These are phyloP conservation scores for Polyodon spathula DNA, from an alignment of 2,113 vertebrate species.

Conservation along the genomic window DNA sequence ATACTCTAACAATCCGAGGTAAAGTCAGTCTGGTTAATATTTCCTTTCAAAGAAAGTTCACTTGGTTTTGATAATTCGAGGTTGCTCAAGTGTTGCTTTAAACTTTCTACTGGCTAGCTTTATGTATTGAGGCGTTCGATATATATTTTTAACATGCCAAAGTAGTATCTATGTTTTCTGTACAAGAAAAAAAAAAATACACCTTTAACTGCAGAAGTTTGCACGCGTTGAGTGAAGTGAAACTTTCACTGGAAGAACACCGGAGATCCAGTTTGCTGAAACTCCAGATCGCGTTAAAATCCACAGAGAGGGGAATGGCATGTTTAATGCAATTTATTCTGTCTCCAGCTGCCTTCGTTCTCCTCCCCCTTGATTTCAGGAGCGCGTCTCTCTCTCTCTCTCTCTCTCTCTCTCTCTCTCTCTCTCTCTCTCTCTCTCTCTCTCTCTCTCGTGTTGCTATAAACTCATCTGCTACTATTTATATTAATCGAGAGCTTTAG, in stretches of 20 bases:
- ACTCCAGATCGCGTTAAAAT: slow-evolving; percentile 22
- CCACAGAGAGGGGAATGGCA: slow-evolving; percentile 27
- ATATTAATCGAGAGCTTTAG: slow-evolving; percentile 16
- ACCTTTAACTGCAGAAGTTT: neutral
- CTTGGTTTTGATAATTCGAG: slow-evolving; percentile 7
- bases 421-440: slow-evolving; percentile 22
- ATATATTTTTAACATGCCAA: slow-evolving; percentile 2
- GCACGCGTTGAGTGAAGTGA: slow-evolving; percentile 17
- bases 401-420: too few species aligned
- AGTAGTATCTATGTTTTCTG: neutral
- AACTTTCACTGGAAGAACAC: slow-evolving; percentile 13
- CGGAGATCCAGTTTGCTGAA: slow-evolving; percentile 19
- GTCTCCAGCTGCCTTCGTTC: slow-evolving; percentile 25
- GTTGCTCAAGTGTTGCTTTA: neutral
- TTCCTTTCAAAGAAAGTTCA: slow-evolving; percentile 10
- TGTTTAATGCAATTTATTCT: slow-evolving; percentile 35
- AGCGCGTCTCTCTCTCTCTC: too few species aligned
- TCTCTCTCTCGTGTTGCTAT: slow-evolving; percentile 10
- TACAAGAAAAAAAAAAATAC: neutral
- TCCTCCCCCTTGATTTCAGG: slow-evolving; percentile 36
- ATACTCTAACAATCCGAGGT: slow-evolving; percentile 19
- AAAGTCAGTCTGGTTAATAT: slow-evolving; percentile 15
- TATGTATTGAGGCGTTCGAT: slow-evolving; percentile 21
- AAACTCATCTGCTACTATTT: slow-evolving; percentile 14
- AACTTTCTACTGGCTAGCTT: slow-evolving; percentile 14